Evolutionary conservation across 2,797 vertebrate species (phyloP).

Genomic region (Telmatherina bonti): DNA sequence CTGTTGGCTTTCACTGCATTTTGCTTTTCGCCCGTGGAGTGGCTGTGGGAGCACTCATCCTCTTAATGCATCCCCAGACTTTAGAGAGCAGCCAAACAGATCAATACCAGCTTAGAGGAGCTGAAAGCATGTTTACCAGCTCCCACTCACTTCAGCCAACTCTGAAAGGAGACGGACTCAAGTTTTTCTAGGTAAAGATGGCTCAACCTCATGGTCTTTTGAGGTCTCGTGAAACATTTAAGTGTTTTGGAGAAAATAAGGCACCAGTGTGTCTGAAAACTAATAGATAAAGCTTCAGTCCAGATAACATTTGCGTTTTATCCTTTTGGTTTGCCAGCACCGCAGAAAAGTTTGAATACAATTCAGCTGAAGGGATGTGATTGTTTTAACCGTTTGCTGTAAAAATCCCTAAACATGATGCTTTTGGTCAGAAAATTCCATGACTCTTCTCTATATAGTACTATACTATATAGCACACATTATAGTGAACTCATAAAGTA

Average conservation of each 20-base stretch:
- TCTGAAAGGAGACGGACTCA: constrained; percentile 4
- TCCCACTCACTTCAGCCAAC: constrained; percentile 20
- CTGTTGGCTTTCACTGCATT: constrained; percentile 19
- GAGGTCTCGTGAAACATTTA: constrained; percentile 6
- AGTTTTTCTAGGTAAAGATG: neutral
- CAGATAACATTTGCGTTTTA: too few relatives aligned
- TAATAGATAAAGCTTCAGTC: neutral
- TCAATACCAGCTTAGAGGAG: constrained; percentile 47
- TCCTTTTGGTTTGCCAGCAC: neutral
- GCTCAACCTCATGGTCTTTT: neutral
- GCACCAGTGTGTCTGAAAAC: neutral
- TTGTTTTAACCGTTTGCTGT: too few relatives aligned
- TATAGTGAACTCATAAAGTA: too few relatives aligned
- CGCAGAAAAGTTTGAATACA: too few relatives aligned
- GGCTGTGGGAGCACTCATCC: constrained; percentile 26
- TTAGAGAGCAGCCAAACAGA: constrained; percentile 40
- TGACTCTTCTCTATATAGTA: too few relatives aligned
- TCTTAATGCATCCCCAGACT: constrained; percentile 59
- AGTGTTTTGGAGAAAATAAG: constrained; percentile 3
- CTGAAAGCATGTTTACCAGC: constrained; percentile 43
- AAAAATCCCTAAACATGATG: too few relatives aligned
- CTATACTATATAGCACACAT: too few relatives aligned
- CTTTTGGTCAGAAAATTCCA: too few relatives aligned
- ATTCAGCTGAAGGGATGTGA: too few relatives aligned
- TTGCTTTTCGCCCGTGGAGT: constrained; percentile 19